A percentile compares a stretch with the other conserved stretches of the same genome.
phyloP scores from a whole-genome alignment of 2,888 invertebrate genomes.

The Lampropteryx suffumata region DNA sequence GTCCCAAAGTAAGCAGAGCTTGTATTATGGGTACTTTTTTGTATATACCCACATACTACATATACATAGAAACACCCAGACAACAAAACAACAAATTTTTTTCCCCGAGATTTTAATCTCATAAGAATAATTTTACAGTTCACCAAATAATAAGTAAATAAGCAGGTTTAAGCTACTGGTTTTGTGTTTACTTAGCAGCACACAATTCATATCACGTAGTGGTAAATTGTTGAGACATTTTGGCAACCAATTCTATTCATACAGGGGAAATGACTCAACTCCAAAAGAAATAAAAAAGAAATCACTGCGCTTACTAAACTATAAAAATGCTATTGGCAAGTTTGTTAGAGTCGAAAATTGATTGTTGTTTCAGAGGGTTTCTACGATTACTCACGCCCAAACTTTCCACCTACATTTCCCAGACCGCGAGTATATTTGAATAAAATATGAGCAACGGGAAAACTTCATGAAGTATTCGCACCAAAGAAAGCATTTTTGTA shows the following conservation, averaged over 20 bases:
- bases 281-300: slow-evolving; percentile 31
- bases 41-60: too few species aligned
- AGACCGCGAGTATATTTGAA: slow-evolving; percentile 46
- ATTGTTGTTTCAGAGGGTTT: slow-evolving; percentile 41
- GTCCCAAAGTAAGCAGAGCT: too few species aligned
- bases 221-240: background rate
- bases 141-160: too few species aligned
- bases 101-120: too few species aligned
- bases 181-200: too few species aligned
- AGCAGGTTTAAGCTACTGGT: too few species aligned
- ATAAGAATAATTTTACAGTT: too few species aligned
- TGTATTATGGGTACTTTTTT: too few species aligned
- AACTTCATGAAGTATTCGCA: slow-evolving; percentile 39
- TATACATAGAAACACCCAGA: too few species aligned
- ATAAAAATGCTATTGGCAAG: slow-evolving; percentile 36
- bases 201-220: too few species aligned
- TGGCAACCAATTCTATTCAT: slow-evolving; percentile 20
- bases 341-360: slow-evolving; percentile 41
- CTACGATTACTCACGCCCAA: slow-evolving; percentile 41
- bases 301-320: slow-evolving; percentile 28
- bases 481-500: slow-evolving; percentile 41
- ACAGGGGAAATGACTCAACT: slow-evolving; percentile 28
- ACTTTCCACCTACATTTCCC: slow-evolving; percentile 45
- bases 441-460: slow-evolving; percentile 47
- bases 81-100: too few species aligned